Conservation (phyloP, 2,888 invertebrate species). For the Drosophila macrospina region DNA sequence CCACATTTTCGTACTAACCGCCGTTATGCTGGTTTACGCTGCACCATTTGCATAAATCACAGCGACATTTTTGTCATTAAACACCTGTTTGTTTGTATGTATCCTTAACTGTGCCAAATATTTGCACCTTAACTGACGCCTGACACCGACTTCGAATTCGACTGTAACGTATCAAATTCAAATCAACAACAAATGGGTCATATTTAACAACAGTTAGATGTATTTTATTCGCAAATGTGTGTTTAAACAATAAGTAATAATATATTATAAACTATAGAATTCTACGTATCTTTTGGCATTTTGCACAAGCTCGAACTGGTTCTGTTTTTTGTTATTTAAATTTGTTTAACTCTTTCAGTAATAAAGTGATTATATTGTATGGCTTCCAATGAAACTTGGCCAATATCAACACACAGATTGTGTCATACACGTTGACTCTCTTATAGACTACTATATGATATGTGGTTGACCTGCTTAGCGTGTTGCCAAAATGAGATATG, state of each 20-base stretch:
- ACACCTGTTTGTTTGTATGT: slow-evolving; percentile 55
- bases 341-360: slow-evolving; percentile 6
- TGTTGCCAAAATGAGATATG: background rate
- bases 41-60: slow-evolving; percentile 69
- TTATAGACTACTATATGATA: slow-evolving; percentile 5
- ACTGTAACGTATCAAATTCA: slow-evolving; percentile 14
- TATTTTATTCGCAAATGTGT: slow-evolving; percentile 6
- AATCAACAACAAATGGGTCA: slow-evolving; percentile 17
- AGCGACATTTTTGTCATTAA: slow-evolving; percentile 66
- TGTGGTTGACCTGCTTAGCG: slow-evolving; percentile 16
- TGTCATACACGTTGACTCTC: background rate
- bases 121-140: slow-evolving; percentile 48
- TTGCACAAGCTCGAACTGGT: slow-evolving; percentile 3
- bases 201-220: slow-evolving; percentile 7
- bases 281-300: slow-evolving; percentile 4
- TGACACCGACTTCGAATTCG: slow-evolving; percentile 13
- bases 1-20: slow-evolving; percentile 28
- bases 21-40: slow-evolving; percentile 39
- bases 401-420: slow-evolving; percentile 11
- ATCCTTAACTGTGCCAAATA: slow-evolving; percentile 46
- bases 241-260: background rate
- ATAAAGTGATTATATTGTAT: slow-evolving; percentile 20
- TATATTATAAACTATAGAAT: background rate
- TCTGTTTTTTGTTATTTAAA: slow-evolving; percentile 11
- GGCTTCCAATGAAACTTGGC: slow-evolving; percentile 17